Conservation (phyloP, 2,797 vertebrate genomes). For the Mastacembelus armatus region DNA sequence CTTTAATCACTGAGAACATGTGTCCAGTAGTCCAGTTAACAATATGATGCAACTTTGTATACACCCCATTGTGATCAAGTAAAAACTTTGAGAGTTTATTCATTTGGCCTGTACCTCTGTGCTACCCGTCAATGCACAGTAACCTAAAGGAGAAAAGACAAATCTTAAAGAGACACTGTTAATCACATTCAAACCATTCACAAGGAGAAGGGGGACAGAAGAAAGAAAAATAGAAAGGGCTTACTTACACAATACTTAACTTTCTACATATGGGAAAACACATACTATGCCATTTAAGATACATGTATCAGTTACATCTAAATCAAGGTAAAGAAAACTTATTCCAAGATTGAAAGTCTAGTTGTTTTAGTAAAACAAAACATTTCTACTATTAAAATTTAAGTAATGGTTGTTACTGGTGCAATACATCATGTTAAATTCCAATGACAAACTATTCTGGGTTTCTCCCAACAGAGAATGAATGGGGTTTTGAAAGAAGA, state of each 20-base stretch:
- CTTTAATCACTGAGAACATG: background rate
- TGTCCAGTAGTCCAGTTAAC: conserved; percentile 8
- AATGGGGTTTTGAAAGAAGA: conserved; percentile 51
- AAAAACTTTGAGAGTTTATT: conserved; percentile 81
- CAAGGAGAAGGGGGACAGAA: conserved; percentile 88
- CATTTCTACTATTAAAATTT: conserved; percentile 64
- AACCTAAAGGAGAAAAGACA: conserved; percentile 98
- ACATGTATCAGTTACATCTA: conserved; percentile 82
- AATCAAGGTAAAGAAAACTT: conserved; percentile 92
- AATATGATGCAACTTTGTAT: conserved; percentile 87
- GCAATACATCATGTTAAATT: conserved; percentile 81
- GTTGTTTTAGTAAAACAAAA: conserved; percentile 71
- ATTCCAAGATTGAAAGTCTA: conserved; percentile 79
- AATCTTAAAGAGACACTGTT: conserved; percentile 99
- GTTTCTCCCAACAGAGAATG: conserved; percentile 77
- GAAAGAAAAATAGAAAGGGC: conserved; percentile 92
- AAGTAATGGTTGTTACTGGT: conserved; percentile 73
- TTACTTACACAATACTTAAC: conserved; percentile 97
- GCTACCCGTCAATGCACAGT: conserved; percentile 92
- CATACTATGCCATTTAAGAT: conserved; percentile 89
- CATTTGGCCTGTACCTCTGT: conserved; percentile 99
- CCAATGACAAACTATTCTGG: conserved; percentile 98
- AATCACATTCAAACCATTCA: conserved; percentile 99
- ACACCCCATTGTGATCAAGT: conserved; percentile 86
- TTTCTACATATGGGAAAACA: conserved; percentile 90